Evolutionary conservation across 2,113 vertebrate genomes (phyloP).

Genomic region (Centropus unirufus): DNA sequence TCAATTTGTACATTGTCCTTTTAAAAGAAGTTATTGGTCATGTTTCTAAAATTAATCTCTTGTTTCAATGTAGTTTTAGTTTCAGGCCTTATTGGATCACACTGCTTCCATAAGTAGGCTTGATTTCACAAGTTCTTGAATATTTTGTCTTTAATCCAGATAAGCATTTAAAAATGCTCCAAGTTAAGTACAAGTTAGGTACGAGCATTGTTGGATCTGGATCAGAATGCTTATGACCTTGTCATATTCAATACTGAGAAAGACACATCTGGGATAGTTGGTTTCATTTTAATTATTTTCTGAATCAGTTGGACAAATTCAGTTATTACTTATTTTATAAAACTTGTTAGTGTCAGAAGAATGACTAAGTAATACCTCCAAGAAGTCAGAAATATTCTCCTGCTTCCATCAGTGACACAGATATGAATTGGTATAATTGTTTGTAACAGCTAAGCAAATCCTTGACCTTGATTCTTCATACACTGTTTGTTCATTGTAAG

Average conservation of each 20-base stretch:
- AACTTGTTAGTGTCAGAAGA: background rate
- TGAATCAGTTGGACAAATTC: background rate
- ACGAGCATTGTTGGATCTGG: background rate
- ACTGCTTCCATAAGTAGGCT: background rate
- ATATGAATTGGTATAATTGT: background rate
- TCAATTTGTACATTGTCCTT: background rate
- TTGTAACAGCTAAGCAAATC: background rate
- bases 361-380: background rate
- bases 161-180: background rate
- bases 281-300: background rate
- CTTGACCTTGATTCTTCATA: background rate
- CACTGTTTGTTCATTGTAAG: background rate
- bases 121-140: background rate
- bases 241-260: background rate
- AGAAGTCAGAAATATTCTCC: background rate
- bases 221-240: conserved; percentile 29
- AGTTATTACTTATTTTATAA: background rate
- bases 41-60: background rate
- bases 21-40: background rate
- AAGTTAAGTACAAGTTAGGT: background rate
- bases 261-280: background rate
- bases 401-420: background rate
- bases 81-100: background rate
- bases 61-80: background rate
- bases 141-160: background rate